Evolutionary conservation across 2,888 invertebrate species (phyloP).

Genomic region (Pristionchus maxplancki): DNA sequence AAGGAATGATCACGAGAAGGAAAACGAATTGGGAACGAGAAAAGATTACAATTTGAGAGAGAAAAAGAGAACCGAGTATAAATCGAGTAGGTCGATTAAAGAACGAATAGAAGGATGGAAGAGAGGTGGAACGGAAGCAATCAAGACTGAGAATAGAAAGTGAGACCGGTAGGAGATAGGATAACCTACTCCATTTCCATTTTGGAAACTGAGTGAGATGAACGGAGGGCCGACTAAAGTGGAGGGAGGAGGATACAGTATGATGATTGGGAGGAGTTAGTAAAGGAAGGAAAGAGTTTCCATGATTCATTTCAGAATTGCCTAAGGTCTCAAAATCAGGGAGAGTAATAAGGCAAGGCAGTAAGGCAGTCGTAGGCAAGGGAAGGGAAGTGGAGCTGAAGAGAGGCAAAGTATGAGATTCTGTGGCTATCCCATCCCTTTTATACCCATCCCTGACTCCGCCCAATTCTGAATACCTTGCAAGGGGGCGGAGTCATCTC

Average conservation of each 20-base stretch:
- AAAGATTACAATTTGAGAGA: background rate
- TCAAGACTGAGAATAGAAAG: background rate
- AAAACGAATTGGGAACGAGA: conserved; percentile 14
- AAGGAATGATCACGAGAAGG: background rate
- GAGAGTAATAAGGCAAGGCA: background rate
- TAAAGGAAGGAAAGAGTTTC: no score
- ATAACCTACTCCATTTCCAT: background rate
- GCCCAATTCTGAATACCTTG: background rate
- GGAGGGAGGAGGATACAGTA: background rate
- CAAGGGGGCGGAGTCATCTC: background rate
- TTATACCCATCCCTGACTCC: conserved; percentile 5
- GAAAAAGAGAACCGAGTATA: background rate
- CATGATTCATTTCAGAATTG: no score
- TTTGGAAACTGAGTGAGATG: background rate
- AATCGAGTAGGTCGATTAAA: conserved; percentile 1
- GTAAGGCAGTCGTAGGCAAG: background rate
- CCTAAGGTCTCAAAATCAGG: background rate
- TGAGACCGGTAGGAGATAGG: background rate
- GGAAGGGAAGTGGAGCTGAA: background rate
- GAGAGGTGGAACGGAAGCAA: background rate
- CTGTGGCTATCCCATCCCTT: background rate
- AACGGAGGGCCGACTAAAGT: background rate
- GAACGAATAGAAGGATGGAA: background rate
- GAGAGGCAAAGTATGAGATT: background rate
- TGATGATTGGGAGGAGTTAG: background rate